A percentile compares a stretch with the other conserved stretches of the same genome.
Evolutionary conservation across 2,113 vertebrate genomes (phyloP).

Genomic region (Andinoacara biseriatus): DNA sequence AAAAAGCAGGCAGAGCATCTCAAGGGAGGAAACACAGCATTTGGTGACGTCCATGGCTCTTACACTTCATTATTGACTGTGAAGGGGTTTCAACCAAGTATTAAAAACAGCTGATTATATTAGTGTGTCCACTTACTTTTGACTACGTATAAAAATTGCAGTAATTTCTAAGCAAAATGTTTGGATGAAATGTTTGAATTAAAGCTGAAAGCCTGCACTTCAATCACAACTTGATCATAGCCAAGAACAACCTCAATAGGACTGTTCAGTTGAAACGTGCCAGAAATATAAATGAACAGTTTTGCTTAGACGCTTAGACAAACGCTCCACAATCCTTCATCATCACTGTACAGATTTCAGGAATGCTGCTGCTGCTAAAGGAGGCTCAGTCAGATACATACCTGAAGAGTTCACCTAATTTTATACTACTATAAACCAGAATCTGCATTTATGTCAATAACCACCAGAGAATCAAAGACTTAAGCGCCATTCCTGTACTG

Average conservation of each 20-base stretch:
- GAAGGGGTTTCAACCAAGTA: not conserved
- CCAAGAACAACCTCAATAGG: not conserved
- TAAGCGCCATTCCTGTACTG: accelerated
- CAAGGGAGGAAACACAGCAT: not conserved
- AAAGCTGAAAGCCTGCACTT: not conserved
- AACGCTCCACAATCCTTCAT: not conserved
- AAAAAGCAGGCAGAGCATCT: not conserved
- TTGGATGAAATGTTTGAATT: not conserved
- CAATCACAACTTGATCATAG: accelerated
- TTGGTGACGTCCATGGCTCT: accelerated
- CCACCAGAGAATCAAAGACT: no score
- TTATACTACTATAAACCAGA: not conserved
- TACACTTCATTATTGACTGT: not conserved
- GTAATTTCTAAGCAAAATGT: not conserved
- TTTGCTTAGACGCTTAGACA: not conserved
- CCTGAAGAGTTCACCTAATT: not conserved
- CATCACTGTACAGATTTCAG: not conserved
- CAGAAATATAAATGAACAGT: not conserved
- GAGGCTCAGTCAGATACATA: not conserved
- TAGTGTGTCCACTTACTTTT: no score
- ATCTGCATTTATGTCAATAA: not conserved
- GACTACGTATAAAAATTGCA: no score
- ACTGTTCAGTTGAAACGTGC: not conserved
- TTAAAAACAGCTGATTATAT: no score
- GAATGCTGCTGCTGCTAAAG: not conserved